Evolutionary conservation across 2,888 invertebrate species (phyloP).

Genomic region (Tolmerus cingulatus): DNA sequence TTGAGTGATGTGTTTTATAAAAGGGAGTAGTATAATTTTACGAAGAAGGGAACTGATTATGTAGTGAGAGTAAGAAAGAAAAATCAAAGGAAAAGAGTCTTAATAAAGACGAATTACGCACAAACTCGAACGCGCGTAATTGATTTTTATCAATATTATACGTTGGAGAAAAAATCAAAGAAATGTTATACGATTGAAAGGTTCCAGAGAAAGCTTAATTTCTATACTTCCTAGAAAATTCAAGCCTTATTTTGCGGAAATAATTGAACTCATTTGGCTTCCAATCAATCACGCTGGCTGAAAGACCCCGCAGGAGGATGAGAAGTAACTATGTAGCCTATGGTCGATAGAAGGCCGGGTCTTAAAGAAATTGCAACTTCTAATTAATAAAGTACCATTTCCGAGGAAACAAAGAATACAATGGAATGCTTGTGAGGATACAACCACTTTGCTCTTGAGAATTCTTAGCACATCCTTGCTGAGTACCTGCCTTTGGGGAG

Average conservation of each 20-base stretch:
- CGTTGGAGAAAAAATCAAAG: neutral
- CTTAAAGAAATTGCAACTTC: neutral
- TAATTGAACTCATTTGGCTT: neutral
- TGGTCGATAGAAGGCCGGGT: neutral
- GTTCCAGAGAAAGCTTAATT: neutral
- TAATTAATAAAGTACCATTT: conserved; percentile 30
- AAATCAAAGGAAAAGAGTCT: too few species aligned
- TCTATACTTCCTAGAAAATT: neutral
- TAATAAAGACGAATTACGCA: too few species aligned
- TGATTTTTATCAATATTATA: too few species aligned
- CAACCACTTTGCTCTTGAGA: neutral
- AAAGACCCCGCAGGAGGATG: neutral
- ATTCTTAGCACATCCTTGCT: neutral
- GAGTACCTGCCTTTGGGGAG: conserved; percentile 25
- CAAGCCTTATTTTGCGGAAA: neutral
- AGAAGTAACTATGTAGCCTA: neutral
- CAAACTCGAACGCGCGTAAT: too few species aligned
- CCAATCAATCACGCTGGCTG: neutral
- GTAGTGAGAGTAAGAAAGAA: too few species aligned
- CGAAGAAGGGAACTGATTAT: too few species aligned
- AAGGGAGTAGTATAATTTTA: too few species aligned
- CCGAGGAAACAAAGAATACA: neutral
- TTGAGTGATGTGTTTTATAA: too few species aligned
- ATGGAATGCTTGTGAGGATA: neutral
- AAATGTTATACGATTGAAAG: neutral